Evolutionary conservation across 2,888 invertebrate genomes (phyloP), one percentile per base, ranked within the genome.

Genomic region (Amblyjoppa proteus): DNA sequence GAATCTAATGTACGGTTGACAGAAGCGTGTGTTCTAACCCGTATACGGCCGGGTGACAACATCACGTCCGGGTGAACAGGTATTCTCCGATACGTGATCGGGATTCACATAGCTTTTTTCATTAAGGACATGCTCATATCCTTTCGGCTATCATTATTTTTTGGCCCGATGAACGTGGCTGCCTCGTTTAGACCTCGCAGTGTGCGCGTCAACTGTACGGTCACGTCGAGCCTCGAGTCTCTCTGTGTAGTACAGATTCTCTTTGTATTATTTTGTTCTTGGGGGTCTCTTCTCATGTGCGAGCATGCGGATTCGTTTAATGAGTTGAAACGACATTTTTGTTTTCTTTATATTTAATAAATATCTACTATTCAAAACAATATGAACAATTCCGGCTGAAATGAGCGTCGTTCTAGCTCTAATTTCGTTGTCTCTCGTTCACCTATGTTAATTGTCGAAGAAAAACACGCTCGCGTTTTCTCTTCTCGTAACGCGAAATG

Each of bases 41-140:
- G 61, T 61, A 74, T 45, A 58, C 3, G 58, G 31, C 13, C 66
- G 38, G 64, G 51, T 31, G 66, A 77, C 66, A 69, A 53, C 28
- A 49, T 68, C 68, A 68, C 66, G 66, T 68, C 41, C 74, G 74
- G 74, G 58, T 69, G 68, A 71, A 78, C 83, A 83, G 83, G 78
- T 83, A 83, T 83, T 79, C 49, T 53, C 38, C 20, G n/a, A n/a
- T 84, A 84, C 84, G 84, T 77, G 84, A 81, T 81, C 41, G 31
- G 81, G 7, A 49, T 84, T 69, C 41, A 64, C 70, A 83, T 75
- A 11, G 41, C 28, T 75, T 70, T 78, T 74, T 83, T 31, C 41
- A 70, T 66, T 28, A 25, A 25, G 51, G 31, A 61, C 11, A 71
- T 61, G 75, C 58, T 76, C 61, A 69, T 61, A 61, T 76, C 75